Evolutionary conservation across 2,888 invertebrate genomes (phyloP).

Genomic region (Morinoia aosen): DNA sequence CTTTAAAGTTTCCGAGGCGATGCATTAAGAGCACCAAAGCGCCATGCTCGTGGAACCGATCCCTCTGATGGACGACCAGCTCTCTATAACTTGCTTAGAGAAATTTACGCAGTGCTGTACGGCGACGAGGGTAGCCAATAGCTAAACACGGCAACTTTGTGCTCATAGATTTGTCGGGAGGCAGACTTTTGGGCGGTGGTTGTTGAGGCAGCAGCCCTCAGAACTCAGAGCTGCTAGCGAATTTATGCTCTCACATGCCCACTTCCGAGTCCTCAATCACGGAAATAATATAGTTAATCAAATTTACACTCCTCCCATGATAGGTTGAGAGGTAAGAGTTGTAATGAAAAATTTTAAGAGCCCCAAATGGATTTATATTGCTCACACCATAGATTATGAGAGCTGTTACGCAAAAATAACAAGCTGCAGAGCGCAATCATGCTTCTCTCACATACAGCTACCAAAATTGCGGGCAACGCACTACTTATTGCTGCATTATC

Average conservation of each 20-base stretch:
- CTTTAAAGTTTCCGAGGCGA: not conserved
- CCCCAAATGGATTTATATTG: not conserved
- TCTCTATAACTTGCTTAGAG: conserved; percentile 9
- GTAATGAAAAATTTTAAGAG: too few species aligned
- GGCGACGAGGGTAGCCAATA: not conserved
- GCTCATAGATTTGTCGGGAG: conserved; percentile 12
- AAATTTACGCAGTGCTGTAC: not conserved
- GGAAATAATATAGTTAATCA: too few species aligned
- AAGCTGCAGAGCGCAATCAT: not conserved
- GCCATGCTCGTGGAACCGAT: not conserved
- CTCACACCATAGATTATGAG: not conserved
- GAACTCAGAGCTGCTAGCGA: not conserved
- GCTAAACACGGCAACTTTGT: conserved; percentile 17
- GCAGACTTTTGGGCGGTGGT: not conserved
- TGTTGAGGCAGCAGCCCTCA: not conserved
- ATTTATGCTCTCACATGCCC: too few species aligned
- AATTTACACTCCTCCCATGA: too few species aligned
- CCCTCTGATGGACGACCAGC: not conserved
- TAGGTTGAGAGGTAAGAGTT: too few species aligned
- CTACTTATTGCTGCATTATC: too few species aligned
- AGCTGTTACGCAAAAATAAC: not conserved
- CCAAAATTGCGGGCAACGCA: too few species aligned
- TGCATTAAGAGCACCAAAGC: not conserved
- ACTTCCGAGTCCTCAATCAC: too few species aligned
- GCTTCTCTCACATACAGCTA: not conserved